Conservation (phyloP, 2,797 vertebrate genomes). For the Zalophus californianus region DNA sequence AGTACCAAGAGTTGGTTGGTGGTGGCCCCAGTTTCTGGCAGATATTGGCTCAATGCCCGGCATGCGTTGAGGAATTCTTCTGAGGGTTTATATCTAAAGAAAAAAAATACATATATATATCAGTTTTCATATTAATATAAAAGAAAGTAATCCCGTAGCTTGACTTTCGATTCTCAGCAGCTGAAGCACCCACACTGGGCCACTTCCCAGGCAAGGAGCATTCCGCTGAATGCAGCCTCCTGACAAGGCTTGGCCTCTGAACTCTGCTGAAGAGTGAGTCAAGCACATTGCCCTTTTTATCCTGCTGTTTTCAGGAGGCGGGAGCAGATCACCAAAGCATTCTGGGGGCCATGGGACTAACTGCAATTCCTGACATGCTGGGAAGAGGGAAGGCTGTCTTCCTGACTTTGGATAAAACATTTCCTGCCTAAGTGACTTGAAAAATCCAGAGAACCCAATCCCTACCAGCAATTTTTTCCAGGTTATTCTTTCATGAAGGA, state of each 20-base stretch:
- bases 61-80: constrained; percentile 94
- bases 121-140: constrained; percentile 34
- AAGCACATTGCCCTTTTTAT: not conserved
- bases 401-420: not conserved
- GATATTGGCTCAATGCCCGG: constrained; percentile 92
- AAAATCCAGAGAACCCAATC: not conserved
- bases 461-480: not conserved
- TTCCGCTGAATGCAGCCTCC: not conserved
- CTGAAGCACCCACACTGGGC: not conserved
- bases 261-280: not conserved
- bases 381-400: not conserved
- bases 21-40: constrained; percentile 92
- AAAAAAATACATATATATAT: not conserved
- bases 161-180: not conserved
- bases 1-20: constrained; percentile 87
- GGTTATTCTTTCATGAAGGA: constrained; percentile 20
- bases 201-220: not conserved
- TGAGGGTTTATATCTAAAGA: constrained; percentile 92
- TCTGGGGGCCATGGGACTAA: not conserved
- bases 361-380: not conserved
- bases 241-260: not conserved
- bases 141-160: not conserved
- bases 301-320: not conserved
- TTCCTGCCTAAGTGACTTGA: constrained; percentile 9
- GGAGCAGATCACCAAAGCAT: not conserved